These are phyloP conservation scores for Alviniconcha strummeri DNA, from an alignment of 2,888 invertebrate genomes.

Conservation along the genomic window DNA sequence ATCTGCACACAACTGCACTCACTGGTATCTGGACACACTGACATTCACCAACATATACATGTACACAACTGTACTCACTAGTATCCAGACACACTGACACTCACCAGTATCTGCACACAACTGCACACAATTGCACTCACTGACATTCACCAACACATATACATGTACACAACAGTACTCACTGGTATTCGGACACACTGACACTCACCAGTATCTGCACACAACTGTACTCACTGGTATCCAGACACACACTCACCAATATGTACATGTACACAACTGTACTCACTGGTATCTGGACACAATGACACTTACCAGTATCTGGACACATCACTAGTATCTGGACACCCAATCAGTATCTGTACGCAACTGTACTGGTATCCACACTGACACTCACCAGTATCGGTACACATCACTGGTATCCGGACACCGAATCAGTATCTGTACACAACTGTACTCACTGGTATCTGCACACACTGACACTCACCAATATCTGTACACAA, in stretches of 20 bases:
- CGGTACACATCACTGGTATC: too few species aligned
- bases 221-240: not conserved
- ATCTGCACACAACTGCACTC: not conserved
- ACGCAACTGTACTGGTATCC: too few species aligned
- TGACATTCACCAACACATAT: too few species aligned
- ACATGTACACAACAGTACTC: not conserved
- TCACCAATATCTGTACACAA: not conserved
- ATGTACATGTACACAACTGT: not conserved
- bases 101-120: not conserved
- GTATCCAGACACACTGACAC: too few species aligned
- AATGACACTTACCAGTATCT: not conserved
- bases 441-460: not conserved
- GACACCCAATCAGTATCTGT: too few species aligned
- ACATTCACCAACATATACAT: not conserved
- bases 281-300: not conserved
- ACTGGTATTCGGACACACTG: not conserved
- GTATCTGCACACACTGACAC: not conserved
- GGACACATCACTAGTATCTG: too few species aligned
- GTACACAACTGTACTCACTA: too few species aligned
- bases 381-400: not conserved
- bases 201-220: not conserved
- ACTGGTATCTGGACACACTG: not conserved
- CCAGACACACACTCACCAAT: not conserved
- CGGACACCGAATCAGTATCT: not conserved
- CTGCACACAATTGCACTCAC: not conserved